Evolutionary conservation across 1,140 invertebrate genomes (phyloP).

Genomic region (Penaeus chinensis): DNA sequence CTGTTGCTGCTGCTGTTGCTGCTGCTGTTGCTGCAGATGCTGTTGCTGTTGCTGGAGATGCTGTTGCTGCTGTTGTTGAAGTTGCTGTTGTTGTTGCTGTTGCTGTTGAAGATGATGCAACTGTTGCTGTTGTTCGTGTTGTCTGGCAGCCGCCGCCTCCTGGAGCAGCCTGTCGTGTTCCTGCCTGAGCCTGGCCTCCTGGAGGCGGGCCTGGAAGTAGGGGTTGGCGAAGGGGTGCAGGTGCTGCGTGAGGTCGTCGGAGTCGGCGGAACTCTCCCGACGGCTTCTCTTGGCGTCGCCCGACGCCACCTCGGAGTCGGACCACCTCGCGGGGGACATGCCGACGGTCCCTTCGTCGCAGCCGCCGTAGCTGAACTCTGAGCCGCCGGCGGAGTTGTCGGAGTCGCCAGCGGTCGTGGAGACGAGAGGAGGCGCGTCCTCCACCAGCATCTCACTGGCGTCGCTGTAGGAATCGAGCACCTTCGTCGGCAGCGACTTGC

Average conservation of each 20-base stretch:
- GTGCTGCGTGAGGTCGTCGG: conserved; percentile 51
- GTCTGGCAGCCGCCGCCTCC: conserved; percentile 60
- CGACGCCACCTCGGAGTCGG: conserved; percentile 73
- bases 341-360: conserved; percentile 68
- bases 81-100: conserved; percentile 68
- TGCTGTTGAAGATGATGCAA: conserved; percentile 69
- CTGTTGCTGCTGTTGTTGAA: conserved; percentile 43
- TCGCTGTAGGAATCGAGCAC: conserved; percentile 80
- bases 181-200: conserved; percentile 61
- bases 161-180: conserved; percentile 59
- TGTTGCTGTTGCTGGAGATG: conserved; percentile 36
- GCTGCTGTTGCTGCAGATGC: conserved; percentile 34
- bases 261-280: conserved; percentile 46
- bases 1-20: conserved; percentile 21
- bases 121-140: conserved; percentile 65
- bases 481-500: conserved; percentile 91
- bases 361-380: conserved; percentile 67
- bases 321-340: conserved; percentile 71
- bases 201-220: conserved; percentile 60
- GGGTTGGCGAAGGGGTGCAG: conserved; percentile 62
- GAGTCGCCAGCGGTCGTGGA: conserved; percentile 66
- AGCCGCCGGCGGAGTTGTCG: conserved; percentile 59
- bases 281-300: conserved; percentile 71
- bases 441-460: conserved; percentile 67
- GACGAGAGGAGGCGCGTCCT: conserved; percentile 63